Evolutionary conservation across 2,888 invertebrate genomes (phyloP).

Genomic region (Acholoe squamosa): DNA sequence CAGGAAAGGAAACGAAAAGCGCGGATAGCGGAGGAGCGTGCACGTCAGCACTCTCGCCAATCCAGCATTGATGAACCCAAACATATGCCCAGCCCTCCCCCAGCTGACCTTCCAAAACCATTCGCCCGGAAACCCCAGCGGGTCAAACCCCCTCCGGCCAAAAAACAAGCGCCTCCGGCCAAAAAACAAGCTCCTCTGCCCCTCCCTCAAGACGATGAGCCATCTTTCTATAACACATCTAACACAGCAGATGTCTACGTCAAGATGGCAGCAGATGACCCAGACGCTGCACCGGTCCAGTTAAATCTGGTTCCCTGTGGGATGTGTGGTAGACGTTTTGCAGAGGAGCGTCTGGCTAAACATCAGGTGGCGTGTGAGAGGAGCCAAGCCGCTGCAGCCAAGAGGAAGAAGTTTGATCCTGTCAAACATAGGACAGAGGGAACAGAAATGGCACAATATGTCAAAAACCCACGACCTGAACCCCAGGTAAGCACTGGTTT

Average conservation of each 20-base stretch:
- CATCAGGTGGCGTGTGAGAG: constrained; percentile 79
- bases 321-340: constrained; percentile 92
- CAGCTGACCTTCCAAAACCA: background rate
- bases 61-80: constrained; percentile 5
- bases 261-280: constrained; percentile 10
- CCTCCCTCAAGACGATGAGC: background rate
- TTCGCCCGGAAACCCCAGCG: background rate
- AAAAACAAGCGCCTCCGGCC: too few relatives aligned
- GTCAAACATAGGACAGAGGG: constrained; percentile 87
- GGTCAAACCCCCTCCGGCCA: background rate
- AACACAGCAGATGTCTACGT: constrained; percentile 34
- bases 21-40: background rate
- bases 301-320: constrained; percentile 86
- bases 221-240: constrained; percentile 33
- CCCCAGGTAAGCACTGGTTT: background rate
- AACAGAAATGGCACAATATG: constrained; percentile 93
- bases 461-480: constrained; percentile 73
- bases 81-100: constrained; percentile 19
- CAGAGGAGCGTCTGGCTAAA: constrained; percentile 87
- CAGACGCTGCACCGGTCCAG: background rate
- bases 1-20: constrained; percentile 36
- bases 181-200: background rate
- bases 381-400: constrained; percentile 69
- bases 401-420: constrained; percentile 80
- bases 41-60: background rate